Conservation (phyloP, 2,888 invertebrate genomes). For the Gymnosoma rotundatum region DNA sequence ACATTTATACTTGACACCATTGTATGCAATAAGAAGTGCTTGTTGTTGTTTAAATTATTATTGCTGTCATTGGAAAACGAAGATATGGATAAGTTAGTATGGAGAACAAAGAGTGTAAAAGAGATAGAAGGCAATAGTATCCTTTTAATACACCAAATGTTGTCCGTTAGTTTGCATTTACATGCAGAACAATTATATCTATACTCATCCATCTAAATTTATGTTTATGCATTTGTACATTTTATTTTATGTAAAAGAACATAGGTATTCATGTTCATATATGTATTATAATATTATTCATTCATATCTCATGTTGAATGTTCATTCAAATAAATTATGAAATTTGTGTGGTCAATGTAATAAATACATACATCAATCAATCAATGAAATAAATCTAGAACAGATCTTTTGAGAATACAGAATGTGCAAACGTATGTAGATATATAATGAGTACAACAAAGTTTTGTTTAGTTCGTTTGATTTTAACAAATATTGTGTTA, state of each 20-base stretch:
- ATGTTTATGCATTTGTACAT: background rate
- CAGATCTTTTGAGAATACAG: conserved; percentile 52
- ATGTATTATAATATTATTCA: conserved; percentile 39
- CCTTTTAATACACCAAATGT: conserved; percentile 45
- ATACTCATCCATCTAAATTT: background rate
- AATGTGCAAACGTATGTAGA: background rate
- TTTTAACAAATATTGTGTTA: background rate
- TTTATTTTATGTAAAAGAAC: background rate
- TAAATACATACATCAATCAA: conserved; percentile 65
- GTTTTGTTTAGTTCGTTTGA: background rate
- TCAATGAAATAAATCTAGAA: conserved; percentile 40
- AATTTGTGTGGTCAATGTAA: conserved; percentile 52
- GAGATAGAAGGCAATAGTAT: conserved; percentile 17
- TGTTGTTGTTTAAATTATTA: conserved; percentile 26
- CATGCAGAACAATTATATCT: conserved; percentile 56
- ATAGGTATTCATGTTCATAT: background rate
- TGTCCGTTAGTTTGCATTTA: conserved; percentile 32
- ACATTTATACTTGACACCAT: conserved; percentile 68
- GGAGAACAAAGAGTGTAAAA: background rate
- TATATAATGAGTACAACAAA: background rate
- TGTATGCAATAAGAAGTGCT: conserved; percentile 53
- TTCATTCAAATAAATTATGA: conserved; percentile 52
- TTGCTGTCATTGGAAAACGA: background rate
- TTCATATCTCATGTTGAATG: conserved; percentile 33
- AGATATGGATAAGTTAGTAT: background rate